A percentile compares a stretch with the other conserved stretches of the same genome.
Conservation (phyloP, 2,888 invertebrate genomes). For the Deilephila elpenor region DNA sequence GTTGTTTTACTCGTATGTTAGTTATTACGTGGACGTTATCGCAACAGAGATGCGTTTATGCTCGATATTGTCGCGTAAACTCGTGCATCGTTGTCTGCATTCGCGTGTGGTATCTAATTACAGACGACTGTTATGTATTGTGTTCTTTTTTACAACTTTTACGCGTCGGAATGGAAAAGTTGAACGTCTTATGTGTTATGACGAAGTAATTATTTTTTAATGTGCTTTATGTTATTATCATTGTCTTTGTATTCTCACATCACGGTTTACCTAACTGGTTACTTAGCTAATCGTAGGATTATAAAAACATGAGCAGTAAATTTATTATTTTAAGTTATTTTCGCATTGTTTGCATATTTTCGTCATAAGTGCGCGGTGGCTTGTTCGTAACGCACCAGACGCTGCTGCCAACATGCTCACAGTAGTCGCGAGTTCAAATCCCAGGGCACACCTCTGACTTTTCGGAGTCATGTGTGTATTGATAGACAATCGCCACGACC, state of each 20-base stretch:
- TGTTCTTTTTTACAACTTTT: slow-evolving; percentile 68
- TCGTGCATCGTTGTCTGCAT: slow-evolving; percentile 24
- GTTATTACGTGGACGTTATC: not conserved
- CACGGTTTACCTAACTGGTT: not conserved
- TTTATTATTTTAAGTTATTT: not conserved
- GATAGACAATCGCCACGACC: no score
- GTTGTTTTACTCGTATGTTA: not conserved
- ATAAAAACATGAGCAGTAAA: no score
- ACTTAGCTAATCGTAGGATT: not conserved
- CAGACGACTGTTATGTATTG: slow-evolving; percentile 68
- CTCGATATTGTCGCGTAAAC: slow-evolving; percentile 6
- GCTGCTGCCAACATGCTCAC: no score
- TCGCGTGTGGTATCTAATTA: slow-evolving; percentile 70
- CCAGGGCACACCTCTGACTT: no score
- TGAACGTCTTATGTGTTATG: slow-evolving; percentile 68
- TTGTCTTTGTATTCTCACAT: slow-evolving; percentile 32
- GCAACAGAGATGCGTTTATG: slow-evolving; percentile 12
- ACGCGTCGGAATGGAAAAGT: slow-evolving; percentile 75
- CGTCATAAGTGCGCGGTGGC: no score
- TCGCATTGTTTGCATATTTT: no score
- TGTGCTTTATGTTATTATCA: slow-evolving; percentile 56
- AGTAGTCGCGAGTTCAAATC: no score
- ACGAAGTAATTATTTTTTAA: slow-evolving; percentile 60
- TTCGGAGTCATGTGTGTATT: no score
- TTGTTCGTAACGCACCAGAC: no score